Evolutionary conservation across 1,140 invertebrate species (phyloP).

Genomic region (Plodia interpunctella): DNA sequence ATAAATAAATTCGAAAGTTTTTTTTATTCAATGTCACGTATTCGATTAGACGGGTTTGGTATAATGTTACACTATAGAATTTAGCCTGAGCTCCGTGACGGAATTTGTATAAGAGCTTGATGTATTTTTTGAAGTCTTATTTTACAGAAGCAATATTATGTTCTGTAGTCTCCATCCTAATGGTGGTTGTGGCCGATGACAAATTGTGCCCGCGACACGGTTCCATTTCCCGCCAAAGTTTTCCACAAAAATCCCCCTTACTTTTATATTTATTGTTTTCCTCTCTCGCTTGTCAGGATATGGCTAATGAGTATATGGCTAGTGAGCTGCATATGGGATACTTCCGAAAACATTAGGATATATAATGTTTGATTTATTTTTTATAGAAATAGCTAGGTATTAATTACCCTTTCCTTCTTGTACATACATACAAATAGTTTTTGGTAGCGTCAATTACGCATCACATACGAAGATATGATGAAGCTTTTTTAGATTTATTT

Average conservation of each 20-base stretch:
- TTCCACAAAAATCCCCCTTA: slow-evolving; percentile 5
- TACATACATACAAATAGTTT: not conserved
- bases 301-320: not conserved
- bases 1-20: no score
- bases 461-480: no score
- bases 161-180: not conserved
- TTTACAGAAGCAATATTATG: not conserved
- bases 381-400: not conserved
- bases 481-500: no score
- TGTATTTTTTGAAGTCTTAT: no score
- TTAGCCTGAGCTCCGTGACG: no score
- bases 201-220: slow-evolving; percentile 12
- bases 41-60: no score
- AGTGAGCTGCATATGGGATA: not conserved
- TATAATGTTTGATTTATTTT: not conserved
- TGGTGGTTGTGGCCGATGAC: slow-evolving; percentile 13
- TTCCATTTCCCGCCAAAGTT: slow-evolving; percentile 8
- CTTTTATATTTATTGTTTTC: slow-evolving; percentile 12
- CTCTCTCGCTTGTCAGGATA: not conserved
- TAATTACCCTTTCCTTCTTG: not conserved
- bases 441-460: no score
- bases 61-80: no score
- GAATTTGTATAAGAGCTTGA: no score
- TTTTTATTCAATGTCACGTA: no score
- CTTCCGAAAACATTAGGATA: not conserved